A percentile compares a stretch with the other conserved stretches of the same genome.
Conservation (phyloP, 2,888 invertebrate species). For the Caenorhabditis doughertyi region DNA sequence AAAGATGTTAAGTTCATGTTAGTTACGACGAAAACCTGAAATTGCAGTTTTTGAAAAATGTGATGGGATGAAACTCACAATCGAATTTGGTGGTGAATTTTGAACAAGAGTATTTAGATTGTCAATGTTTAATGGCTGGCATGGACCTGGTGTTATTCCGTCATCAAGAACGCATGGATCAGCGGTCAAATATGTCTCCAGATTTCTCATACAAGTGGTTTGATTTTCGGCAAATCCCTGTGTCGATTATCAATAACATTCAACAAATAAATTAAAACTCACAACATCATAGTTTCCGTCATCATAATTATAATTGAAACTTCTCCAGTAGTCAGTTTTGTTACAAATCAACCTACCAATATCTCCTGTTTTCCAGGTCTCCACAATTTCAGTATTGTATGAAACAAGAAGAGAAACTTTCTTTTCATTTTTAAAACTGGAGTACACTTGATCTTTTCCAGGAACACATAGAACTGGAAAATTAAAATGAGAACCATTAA, state of each 20-base stretch:
- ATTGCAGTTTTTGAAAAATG: not conserved
- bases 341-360: slow-evolving; percentile 43
- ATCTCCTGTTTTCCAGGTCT: slow-evolving; percentile 29
- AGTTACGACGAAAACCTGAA: slow-evolving; percentile 52
- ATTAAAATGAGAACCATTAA: not conserved
- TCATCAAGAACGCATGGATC: slow-evolving; percentile 33
- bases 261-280: not conserved
- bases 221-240: not conserved
- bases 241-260: no score
- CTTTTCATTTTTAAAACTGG: slow-evolving; percentile 16
- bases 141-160: not conserved
- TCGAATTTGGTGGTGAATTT: slow-evolving; percentile 45
- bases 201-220: not conserved
- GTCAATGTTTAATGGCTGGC: slow-evolving; percentile 14
- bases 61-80: slow-evolving; percentile 14
- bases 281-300: not conserved
- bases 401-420: slow-evolving; percentile 44
- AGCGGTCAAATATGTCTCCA: not conserved
- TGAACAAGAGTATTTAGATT: slow-evolving; percentile 32
- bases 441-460: slow-evolving; percentile 4
- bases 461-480: slow-evolving; percentile 48
- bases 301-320: slow-evolving; percentile 39
- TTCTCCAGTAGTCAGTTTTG: slow-evolving; percentile 25
- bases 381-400: slow-evolving; percentile 26
- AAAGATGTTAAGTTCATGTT: slow-evolving; percentile 17